Evolutionary conservation across 2,888 invertebrate species (phyloP).

Genomic region (Thymelicus acteon): DNA sequence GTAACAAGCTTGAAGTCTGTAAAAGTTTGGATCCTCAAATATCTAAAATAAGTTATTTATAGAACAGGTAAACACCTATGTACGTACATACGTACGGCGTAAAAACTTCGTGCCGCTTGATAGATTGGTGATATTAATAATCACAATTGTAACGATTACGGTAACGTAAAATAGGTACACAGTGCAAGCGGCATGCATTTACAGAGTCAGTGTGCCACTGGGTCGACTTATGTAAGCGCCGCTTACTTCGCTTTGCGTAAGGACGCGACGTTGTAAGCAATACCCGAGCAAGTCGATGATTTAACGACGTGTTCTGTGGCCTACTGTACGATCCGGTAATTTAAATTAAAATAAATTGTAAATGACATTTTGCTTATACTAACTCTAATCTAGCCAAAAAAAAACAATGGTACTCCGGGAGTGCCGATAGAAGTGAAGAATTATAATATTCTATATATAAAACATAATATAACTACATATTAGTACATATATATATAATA

Average conservation of each 20-base stretch:
- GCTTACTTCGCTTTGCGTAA: constrained; percentile 77
- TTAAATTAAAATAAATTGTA: constrained; percentile 1
- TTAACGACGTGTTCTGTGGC: constrained; percentile 42
- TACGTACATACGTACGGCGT: neutral
- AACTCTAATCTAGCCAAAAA: no score
- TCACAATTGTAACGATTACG: constrained; percentile 51
- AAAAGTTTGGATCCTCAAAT: no score
- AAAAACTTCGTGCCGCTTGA: constrained; percentile 15
- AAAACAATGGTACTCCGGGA: no score
- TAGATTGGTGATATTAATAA: constrained; percentile 25
- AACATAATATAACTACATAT: no score
- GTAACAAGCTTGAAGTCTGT: no score
- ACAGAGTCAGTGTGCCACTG: constrained; percentile 77
- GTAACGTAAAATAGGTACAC: constrained; percentile 50
- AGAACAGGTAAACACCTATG: no score
- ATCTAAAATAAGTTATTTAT: no score
- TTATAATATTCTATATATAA: no score
- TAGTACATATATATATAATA: no score
- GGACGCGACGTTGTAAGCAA: constrained; percentile 64
- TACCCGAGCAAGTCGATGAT: constrained; percentile 58
- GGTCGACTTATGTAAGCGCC: constrained; percentile 75
- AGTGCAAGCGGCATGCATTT: constrained; percentile 61
- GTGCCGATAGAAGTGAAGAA: no score
- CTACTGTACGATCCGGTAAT: constrained; percentile 25
- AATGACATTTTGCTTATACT: neutral